Conservation (phyloP, 2,888 invertebrate genomes). For the Chalcis sispes region DNA sequence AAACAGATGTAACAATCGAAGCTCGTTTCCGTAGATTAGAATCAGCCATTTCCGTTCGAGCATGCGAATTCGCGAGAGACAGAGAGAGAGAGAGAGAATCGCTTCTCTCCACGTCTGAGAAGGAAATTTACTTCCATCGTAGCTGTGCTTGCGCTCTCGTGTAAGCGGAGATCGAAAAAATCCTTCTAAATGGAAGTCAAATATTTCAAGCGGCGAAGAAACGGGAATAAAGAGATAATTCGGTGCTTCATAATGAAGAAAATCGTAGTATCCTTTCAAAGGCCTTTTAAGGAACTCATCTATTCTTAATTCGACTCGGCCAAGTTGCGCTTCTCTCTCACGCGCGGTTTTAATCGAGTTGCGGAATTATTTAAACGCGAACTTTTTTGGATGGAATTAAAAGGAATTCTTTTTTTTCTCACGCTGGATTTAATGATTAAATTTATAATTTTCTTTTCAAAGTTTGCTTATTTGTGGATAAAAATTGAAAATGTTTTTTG, state of each 20-base stretch:
- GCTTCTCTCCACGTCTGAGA: conserved; percentile 4
- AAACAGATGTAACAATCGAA: conserved; percentile 52
- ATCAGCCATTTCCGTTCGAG: conserved; percentile 42
- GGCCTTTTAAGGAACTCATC: conserved; percentile 8
- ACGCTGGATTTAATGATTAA: too few species aligned
- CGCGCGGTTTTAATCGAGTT: neutral
- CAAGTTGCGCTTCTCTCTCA: neutral
- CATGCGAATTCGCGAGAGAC: neutral
- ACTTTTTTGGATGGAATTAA: conserved; percentile 24
- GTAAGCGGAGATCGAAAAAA: neutral
- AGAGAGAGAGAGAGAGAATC: too few species aligned
- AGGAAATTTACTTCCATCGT: conserved; percentile 36
- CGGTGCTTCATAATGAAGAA: conserved; percentile 33
- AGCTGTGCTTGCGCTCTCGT: too few species aligned
- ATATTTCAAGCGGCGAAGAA: neutral
- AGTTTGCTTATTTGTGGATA: too few species aligned
- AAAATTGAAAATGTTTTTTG: too few species aligned
- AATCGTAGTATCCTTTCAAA: conserved; percentile 26
- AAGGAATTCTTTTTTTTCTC: too few species aligned
- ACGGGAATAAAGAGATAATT: conserved; percentile 37
- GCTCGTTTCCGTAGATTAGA: conserved; percentile 50
- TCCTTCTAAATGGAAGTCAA: conserved; percentile 41
- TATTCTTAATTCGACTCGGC: neutral
- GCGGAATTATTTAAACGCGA: conserved; percentile 27
- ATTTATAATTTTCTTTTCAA: too few species aligned